Conservation (phyloP, 1,140 invertebrate species). For the Euglossa dilemma region DNA sequence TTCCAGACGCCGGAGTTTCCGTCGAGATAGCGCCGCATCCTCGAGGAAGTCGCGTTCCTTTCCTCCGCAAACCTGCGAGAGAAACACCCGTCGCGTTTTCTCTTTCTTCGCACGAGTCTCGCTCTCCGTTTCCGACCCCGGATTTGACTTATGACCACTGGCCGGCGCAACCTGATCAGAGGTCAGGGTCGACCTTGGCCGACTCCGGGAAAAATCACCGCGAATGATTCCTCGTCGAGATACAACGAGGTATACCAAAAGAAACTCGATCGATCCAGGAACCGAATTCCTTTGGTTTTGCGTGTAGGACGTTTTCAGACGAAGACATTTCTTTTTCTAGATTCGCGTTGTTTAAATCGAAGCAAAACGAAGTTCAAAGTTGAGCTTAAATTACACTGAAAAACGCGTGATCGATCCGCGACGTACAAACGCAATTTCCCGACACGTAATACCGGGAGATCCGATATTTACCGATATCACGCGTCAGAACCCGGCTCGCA, state of each 20-base stretch:
- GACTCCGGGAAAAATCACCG: background rate
- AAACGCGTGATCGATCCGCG: background rate
- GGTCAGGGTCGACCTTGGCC: constrained; percentile 48
- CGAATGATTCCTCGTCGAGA: background rate
- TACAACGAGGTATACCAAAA: too few species aligned
- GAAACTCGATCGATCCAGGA: too few species aligned
- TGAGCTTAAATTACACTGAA: constrained; percentile 2
- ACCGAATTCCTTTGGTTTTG: too few species aligned
- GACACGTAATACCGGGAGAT: background rate
- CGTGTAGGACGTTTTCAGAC: too few species aligned
- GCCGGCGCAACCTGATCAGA: constrained; percentile 21
- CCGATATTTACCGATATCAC: background rate
- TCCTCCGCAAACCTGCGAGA: background rate
- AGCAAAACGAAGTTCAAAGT: constrained; percentile 8
- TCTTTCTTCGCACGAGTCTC: too few species aligned
- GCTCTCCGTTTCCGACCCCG: background rate
- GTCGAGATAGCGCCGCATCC: constrained; percentile 15
- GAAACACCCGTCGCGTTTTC: background rate
- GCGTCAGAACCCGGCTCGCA: background rate
- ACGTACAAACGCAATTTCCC: background rate
- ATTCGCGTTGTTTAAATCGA: background rate
- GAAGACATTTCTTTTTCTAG: too few species aligned
- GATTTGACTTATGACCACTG: background rate
- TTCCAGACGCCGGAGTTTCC: background rate
- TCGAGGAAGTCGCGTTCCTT: constrained; percentile 34